Evolutionary conservation across 2,888 invertebrate genomes (phyloP), one percentile per base, ranked within the genome.

Genomic region (Thereva nobilitata): DNA sequence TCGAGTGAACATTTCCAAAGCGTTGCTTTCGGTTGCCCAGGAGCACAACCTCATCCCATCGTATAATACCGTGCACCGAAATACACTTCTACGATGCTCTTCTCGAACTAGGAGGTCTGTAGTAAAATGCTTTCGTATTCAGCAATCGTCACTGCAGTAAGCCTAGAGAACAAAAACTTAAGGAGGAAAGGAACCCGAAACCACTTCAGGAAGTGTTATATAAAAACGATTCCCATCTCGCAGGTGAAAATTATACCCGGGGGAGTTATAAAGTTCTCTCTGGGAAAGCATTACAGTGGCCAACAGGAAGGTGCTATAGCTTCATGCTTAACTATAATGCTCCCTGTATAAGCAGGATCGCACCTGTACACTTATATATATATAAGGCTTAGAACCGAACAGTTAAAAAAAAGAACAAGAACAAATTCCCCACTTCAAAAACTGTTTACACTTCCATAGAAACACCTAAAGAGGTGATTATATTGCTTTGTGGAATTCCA

Each of bases 181-280:
- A 53, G 64, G 44, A 53, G 50, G 52, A 53, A 57, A 63, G 42
- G 52, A 35, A 63, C 52, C 52, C 52, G 53, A 53, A 64, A 64
- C 63, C 40, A 63, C 63, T 42, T 52, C 52, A 64, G 64, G 64
- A 64, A 64, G 64, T 64, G 53, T 64, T 64, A 64, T 64, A 64
- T 64, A 64, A 64, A 53, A 64, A 47, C 54, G 64, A 54, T 64
- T 64, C 55, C 38, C 64, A 64, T 64, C 47, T 55, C 44, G 64
- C 64, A 64, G 64, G 64, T 54, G 64, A 64, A 64, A 64, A 64
- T 64, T 64, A 64, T 40, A 47, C 64, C 45, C 64, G 40, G 34
- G 64, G 64, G 64, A 64, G 54, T 47, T 64, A 45, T 64, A 64
- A 64, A 64, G 45, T 64, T 63, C 40, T 42, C 64, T 53, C 45